Conservation (phyloP, 2,888 invertebrate species). For the Hipparchia semele region DNA sequence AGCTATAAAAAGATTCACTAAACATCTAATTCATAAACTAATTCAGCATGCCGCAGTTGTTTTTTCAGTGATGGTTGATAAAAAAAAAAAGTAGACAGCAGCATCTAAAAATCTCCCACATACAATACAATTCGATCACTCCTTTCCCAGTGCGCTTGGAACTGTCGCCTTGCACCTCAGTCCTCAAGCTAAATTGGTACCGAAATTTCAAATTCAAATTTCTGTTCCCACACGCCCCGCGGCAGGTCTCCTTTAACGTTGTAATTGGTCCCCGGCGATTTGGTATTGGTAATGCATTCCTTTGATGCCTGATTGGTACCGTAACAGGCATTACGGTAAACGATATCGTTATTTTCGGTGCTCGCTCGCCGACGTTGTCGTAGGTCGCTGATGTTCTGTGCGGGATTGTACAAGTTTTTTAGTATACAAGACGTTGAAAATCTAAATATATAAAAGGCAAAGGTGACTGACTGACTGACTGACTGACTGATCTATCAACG, state of each 20-base stretch:
- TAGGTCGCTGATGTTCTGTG: constrained; percentile 10
- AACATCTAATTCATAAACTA: no score
- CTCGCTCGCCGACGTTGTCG: constrained; percentile 3
- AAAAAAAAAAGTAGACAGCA: neutral
- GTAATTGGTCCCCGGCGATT: constrained; percentile 77
- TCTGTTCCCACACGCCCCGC: constrained; percentile 68
- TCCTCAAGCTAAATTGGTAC: constrained; percentile 74
- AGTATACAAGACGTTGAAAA: no score
- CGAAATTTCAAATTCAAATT: constrained; percentile 81
- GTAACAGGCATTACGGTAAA: constrained; percentile 49
- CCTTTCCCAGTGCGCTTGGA: constrained; percentile 63
- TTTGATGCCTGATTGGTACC: constrained; percentile 75
- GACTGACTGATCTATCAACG: no score
- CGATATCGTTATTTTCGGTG: constrained; percentile 32
- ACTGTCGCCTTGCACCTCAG: constrained; percentile 75
- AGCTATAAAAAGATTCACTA: no score
- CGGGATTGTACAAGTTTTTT: no score
- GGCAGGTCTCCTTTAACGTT: constrained; percentile 69
- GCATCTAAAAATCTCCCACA: constrained; percentile 47
- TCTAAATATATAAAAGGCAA: no score
- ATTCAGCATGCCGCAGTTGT: no score
- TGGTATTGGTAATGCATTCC: constrained; percentile 57
- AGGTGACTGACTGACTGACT: no score
- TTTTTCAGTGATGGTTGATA: no score
- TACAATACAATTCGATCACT: constrained; percentile 63